A percentile compares a stretch with the other conserved stretches of the same genome.
Conservation (phyloP, 2,113 vertebrate genomes). For the Festucalex cinctus region DNA sequence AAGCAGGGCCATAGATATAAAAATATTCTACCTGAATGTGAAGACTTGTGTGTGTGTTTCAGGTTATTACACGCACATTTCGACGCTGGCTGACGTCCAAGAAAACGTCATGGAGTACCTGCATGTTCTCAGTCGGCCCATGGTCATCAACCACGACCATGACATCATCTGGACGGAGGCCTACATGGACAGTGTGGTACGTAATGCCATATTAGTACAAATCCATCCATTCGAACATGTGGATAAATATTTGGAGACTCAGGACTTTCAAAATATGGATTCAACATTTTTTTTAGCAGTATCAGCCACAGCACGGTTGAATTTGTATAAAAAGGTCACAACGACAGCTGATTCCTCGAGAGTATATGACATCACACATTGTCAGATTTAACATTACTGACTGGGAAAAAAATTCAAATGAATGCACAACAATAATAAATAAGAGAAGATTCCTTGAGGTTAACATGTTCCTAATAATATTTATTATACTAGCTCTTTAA, state of each 20-base stretch:
- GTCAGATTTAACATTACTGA: neutral
- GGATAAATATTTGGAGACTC: neutral
- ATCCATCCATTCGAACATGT: neutral
- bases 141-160: slow-evolving; percentile 96
- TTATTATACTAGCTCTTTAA: no score
- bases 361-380: rapidly evolving
- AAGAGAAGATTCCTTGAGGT: no score
- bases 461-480: no score
- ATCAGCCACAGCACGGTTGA: no score
- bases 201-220: slow-evolving; percentile 29
- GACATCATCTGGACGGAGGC: slow-evolving; percentile 97
- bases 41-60: slow-evolving; percentile 21
- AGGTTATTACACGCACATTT: slow-evolving; percentile 96
- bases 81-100: slow-evolving; percentile 90
- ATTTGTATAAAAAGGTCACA: no score
- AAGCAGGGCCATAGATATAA: slow-evolving; percentile 4
- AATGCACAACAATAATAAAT: no score
- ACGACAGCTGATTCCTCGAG: no score
- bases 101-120: slow-evolving; percentile 98
- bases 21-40: slow-evolving; percentile 15
- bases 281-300: no score
- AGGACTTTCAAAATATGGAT: neutral
- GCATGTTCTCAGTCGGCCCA: slow-evolving; percentile 93
- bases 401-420: no score
- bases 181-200: slow-evolving; percentile 93